Base-by-base conservation (phyloP, 2,888 invertebrate genomes). In the Oithona nana region DNA sequence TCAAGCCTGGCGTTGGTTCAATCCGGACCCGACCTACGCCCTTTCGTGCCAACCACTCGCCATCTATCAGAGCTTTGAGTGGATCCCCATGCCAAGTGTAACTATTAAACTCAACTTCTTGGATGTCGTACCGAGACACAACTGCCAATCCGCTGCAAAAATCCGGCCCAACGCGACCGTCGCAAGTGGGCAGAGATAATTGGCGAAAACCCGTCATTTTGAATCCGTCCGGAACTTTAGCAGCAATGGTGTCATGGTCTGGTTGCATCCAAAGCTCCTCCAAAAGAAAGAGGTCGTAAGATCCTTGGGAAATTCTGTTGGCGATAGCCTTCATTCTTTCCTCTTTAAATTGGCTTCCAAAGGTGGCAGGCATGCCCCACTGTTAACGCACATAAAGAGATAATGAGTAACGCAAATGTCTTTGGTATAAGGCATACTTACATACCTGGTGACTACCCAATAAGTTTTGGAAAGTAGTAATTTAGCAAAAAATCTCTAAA, bases 11-110 rank as follows among this genome's bases (percentile, higher is more conserved):
- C n/a, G 28, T 6, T 3, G 54, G 56, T 30, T 39, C 20, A 2
- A 62, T 28, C 26, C 62, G 28, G 4, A 62, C 62, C 24, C 62
- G 28, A 16, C 62, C 62, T 22, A 62, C 56, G 1, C 62, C 62
- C 28, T 59, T 59, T 13, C 28, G 22, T 20, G 49, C 59, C 20
- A 59, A 26, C 16, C 24, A 22, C n/a, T 59, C 59, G 48, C 59
- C 59, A 26, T 59, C 59, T n/a, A 59, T 50, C 22, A 48, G 50
- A n/a, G 31, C 59, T 4, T 59, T 49, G 6, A 29, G 24, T 49
- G 50, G 3, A 26, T 50, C 28, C 6, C 59, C 59, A 22, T 39
- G 49, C 8, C 3, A 2, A 28, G 31, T 59, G 49, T 50, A 59
- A 4, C 30, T 3, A 28, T 59, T 39, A 3, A 59, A 59, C 1